phyloP scores from a whole-genome alignment of 1,140 invertebrate species.

The Bombus picipes region DNA sequence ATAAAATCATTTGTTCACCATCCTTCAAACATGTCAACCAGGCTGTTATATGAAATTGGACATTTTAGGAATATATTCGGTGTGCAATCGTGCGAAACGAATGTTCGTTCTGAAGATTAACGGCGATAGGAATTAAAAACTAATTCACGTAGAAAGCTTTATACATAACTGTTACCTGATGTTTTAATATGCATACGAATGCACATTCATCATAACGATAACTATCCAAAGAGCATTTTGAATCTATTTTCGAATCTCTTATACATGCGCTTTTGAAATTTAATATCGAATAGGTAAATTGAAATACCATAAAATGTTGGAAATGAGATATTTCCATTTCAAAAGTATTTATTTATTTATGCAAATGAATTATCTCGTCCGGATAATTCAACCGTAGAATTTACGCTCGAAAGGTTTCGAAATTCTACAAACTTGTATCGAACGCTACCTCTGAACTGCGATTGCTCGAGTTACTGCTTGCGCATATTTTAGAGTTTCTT shows the following conservation, averaged over 20 bases:
- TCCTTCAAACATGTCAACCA: neutral
- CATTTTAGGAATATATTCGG: neutral
- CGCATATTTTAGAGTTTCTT: neutral
- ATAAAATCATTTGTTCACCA: neutral
- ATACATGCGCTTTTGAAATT: neutral
- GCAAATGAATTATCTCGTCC: neutral
- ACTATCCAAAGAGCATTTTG: neutral
- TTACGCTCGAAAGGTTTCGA: neutral
- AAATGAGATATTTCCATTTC: neutral
- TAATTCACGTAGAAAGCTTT: neutral
- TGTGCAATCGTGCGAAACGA: neutral
- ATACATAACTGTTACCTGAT: neutral
- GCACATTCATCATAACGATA: neutral
- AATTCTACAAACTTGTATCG: neutral
- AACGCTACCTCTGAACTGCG: neutral
- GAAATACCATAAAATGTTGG: neutral
- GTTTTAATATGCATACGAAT: neutral
- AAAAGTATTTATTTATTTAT: neutral
- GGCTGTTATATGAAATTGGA: neutral
- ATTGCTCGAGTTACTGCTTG: slow-evolving; percentile 1
- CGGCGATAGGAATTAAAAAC: neutral
- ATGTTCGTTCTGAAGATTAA: slow-evolving; percentile 1
- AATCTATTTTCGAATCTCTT: neutral
- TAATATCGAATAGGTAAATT: neutral
- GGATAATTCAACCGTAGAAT: neutral